Evolutionary conservation across 2,888 invertebrate genomes (phyloP), one percentile per base, ranked within the genome.

Genomic region (Tryphoninae sp.): DNA sequence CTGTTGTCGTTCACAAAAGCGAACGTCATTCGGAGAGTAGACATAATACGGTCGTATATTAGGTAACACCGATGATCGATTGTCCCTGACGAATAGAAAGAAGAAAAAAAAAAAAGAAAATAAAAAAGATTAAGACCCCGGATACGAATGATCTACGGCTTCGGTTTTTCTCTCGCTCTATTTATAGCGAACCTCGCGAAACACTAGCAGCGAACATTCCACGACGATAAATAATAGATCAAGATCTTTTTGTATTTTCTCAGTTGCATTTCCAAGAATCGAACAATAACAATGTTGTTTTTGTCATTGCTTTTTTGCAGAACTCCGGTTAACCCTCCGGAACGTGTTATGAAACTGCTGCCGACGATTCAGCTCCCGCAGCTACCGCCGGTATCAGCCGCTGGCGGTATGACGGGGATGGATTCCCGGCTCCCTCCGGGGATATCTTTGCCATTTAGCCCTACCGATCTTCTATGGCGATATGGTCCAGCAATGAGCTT

Each of bases 401-500:
- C 89, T 81, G 90, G 90, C 90, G 91, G 90, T 87, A 90, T 95
- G 93, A 95, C 95, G 90, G 94, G 95, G 87, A 95, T 95, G 93
- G 94, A 95, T 82, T 94, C 94, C 86, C 95, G 96, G 94, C 95
- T 96, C 92, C 95, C 96, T 89, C 93, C 96, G 86, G 96, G 96
- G 92, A 92, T 95, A 88, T 95, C 95, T 82, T 93, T 97, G 87
- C 96, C 96, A 85, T 96, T 97, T 92, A 96, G 95, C 93, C 95
- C 96, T 33, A 94, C 95, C 87, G 97, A 98, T 91, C 93, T 97
- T 78, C 92, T 98, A 75, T 97, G 97, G 97, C 95, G 97, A 90
- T 97, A 97, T 92, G 90, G 90, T 3, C 96, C 97, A 68, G 93
- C 96, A 82, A 95, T 96, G 80, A 96, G 96, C 91, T 95, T 96